phyloP scores from a whole-genome alignment of 92 coral and sea anemone genomes.

The Muricea muricata region DNA sequence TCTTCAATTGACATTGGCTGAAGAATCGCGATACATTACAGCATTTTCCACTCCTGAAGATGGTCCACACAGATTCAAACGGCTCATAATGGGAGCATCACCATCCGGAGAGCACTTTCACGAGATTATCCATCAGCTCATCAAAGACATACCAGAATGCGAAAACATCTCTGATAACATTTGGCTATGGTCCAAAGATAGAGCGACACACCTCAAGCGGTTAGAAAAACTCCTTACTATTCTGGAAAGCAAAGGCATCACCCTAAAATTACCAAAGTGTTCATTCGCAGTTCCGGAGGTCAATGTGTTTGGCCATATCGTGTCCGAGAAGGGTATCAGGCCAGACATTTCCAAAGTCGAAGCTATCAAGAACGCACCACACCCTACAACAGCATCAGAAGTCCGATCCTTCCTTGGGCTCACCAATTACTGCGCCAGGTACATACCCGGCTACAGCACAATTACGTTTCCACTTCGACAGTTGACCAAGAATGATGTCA shows the following conservation, averaged over 20 bases:
- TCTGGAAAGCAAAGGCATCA: conserved; percentile 50
- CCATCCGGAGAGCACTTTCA: conserved; percentile 64
- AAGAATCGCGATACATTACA: conserved; percentile 69
- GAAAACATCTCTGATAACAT: conserved; percentile 45
- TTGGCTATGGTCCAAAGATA: conserved; percentile 60
- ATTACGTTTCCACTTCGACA: conserved; percentile 51
- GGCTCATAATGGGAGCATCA: conserved; percentile 41
- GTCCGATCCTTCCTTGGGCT: conserved; percentile 62
- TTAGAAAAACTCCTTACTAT: conserved; percentile 46
- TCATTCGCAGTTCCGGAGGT: conserved; percentile 34
- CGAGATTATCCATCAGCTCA: conserved; percentile 45
- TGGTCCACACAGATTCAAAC: conserved; percentile 49
- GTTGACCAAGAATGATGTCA: conserved; percentile 43
- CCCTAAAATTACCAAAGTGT: conserved; percentile 54
- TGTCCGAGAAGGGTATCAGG: conserved; percentile 56
- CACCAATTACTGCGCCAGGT: conserved; percentile 34
- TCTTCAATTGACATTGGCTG: conserved; percentile 50
- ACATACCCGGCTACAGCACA: conserved; percentile 63
- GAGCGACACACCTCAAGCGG: conserved; percentile 32
- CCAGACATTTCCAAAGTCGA: conserved; percentile 54
- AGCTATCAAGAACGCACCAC: conserved; percentile 55
- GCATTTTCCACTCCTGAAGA: conserved; percentile 51
- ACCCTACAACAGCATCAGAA: conserved; percentile 55
- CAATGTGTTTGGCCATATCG: conserved; percentile 66
- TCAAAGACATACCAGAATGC: conserved; percentile 41